Percentiles rank a stretch among this genome's conserved stretches.
Evolutionary conservation across 2,113 vertebrate genomes (phyloP).

Genomic region (Ceuthmochares aereus): DNA sequence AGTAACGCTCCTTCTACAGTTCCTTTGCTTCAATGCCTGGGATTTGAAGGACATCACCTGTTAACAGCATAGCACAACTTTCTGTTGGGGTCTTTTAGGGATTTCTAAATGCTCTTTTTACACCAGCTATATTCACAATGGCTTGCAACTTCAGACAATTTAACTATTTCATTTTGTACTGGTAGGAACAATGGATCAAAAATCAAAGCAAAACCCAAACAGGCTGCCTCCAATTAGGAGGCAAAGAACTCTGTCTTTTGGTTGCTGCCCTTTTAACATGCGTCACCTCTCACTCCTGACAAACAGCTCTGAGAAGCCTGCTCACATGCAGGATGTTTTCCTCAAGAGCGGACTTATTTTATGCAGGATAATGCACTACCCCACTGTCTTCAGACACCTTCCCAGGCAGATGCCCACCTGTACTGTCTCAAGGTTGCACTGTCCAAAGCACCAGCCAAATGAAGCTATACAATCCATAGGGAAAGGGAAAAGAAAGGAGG

Average conservation of each 20-base stretch:
- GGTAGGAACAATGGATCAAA: not conserved
- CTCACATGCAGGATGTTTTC: not conserved
- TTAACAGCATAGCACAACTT: not conserved
- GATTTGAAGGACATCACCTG: not conserved
- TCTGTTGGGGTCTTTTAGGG: not conserved
- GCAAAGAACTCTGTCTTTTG: not conserved
- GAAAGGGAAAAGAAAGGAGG: not conserved
- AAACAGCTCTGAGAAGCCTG: not conserved
- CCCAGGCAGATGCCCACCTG: not conserved
- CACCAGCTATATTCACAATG: not conserved
- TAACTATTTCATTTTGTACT: not conserved
- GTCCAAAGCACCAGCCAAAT: not conserved
- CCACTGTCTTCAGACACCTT: not conserved
- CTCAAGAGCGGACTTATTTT: not conserved
- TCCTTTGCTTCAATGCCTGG: not conserved
- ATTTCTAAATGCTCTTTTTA: not conserved
- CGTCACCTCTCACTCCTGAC: not conserved
- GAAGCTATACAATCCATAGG: not conserved
- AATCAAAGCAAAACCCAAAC: not conserved
- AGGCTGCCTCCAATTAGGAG: not conserved
- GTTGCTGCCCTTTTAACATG: not conserved
- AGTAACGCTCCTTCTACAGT: not conserved
- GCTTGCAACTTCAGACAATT: not conserved
- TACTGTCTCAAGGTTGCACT: not conserved
- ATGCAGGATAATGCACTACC: not conserved